Percentiles rank a stretch among this genome's conserved stretches.
Conservation (phyloP, 1,140 invertebrate species). For the Steinernema feltiae region DNA sequence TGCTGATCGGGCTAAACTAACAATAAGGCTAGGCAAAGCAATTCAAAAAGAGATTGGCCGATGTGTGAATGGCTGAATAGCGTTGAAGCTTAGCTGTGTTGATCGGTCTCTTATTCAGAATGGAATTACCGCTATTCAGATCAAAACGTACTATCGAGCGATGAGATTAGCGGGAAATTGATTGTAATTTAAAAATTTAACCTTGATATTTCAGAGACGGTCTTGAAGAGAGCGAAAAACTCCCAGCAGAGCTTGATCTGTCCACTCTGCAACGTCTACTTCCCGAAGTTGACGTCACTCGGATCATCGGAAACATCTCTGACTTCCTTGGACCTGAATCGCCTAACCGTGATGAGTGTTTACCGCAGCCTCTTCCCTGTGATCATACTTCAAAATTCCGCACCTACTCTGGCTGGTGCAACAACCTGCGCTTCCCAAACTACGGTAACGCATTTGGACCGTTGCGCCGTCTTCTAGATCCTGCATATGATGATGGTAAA, state of each 20-base stretch:
- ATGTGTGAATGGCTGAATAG: no score
- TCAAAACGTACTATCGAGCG: no score
- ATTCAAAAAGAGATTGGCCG: no score
- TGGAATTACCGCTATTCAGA: no score
- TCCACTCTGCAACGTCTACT: constrained; percentile 49
- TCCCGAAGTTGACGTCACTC: constrained; percentile 52
- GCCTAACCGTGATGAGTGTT: constrained; percentile 37
- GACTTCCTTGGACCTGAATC: constrained; percentile 37
- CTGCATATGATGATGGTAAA: constrained; percentile 77
- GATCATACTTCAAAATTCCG: constrained; percentile 75
- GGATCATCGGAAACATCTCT: constrained; percentile 50
- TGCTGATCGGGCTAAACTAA: no score
- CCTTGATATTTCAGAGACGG: constrained; percentile 42
- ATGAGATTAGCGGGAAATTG: no score
- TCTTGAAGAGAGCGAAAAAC: constrained; percentile 36
- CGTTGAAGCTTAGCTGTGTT: no score
- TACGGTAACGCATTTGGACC: constrained; percentile 70
- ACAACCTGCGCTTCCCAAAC: constrained; percentile 78
- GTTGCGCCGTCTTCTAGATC: constrained; percentile 75
- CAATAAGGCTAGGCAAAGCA: no score
- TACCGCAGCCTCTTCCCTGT: constrained; percentile 64
- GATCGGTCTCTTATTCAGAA: no score
- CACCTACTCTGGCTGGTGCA: constrained; percentile 78
- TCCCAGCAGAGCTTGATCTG: constrained; percentile 48
- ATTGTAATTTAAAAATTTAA: no score